Conservation (phyloP, 2,888 invertebrate species). For the Lamellibrachia columna region DNA sequence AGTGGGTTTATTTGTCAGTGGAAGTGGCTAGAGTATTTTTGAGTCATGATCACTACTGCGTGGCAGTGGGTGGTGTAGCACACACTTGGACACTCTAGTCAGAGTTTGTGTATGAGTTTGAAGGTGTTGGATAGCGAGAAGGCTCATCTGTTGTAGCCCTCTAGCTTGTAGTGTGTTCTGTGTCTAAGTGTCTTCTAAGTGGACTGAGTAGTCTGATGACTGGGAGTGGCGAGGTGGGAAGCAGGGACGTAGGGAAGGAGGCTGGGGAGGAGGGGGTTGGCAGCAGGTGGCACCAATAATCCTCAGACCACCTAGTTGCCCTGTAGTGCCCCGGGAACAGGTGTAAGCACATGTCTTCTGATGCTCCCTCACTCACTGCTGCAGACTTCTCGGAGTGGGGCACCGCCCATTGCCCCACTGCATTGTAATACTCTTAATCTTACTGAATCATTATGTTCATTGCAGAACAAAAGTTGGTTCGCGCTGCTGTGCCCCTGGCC, state of each 20-base stretch:
- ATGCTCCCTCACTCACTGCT: background rate
- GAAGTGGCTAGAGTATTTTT: no score
- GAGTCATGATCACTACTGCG: no score
- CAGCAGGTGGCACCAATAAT: conserved; percentile 11
- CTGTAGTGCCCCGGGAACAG: background rate
- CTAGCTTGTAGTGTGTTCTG: no score
- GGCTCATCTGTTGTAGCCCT: no score
- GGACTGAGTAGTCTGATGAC: background rate
- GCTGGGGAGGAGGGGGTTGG: background rate
- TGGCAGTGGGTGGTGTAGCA: no score
- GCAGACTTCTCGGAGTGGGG: background rate
- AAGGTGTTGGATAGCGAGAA: no score
- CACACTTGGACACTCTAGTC: no score
- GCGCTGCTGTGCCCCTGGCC: background rate
- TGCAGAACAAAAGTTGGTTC: background rate
- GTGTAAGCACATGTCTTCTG: conserved; percentile 6
- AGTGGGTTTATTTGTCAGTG: no score
- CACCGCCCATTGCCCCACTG: background rate
- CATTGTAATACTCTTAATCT: background rate
- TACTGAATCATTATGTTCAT: background rate
- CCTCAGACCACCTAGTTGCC: conserved; percentile 4
- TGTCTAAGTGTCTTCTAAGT: background rate
- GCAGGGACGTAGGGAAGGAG: background rate
- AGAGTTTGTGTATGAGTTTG: no score
- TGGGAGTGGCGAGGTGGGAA: background rate